phyloP scores from a whole-genome alignment of 92 coral and sea anemone species.

The Metridium senile region DNA sequence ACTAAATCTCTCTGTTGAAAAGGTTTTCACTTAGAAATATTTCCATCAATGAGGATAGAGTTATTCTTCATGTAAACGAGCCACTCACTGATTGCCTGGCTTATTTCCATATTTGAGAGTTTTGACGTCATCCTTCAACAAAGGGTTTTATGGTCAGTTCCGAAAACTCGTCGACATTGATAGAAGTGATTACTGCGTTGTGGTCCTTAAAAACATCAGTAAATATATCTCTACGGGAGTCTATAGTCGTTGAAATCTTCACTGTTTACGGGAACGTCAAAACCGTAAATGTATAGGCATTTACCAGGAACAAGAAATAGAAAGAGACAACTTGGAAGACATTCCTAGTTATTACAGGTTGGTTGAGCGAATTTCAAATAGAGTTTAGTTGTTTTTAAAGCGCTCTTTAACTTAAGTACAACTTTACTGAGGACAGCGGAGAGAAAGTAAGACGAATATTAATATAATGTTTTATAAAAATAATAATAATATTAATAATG shows the following conservation, averaged over 20 bases:
- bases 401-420: no score
- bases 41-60: background rate
- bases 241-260: background rate
- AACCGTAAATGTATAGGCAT: background rate
- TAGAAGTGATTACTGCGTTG: background rate
- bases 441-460: no score
- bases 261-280: background rate
- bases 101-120: constrained; percentile 1
- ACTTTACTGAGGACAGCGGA: no score
- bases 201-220: background rate
- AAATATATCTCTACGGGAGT: background rate
- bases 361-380: background rate
- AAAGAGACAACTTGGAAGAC: background rate
- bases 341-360: background rate
- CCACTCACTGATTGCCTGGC: background rate
- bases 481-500: no score
- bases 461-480: no score
- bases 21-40: background rate
- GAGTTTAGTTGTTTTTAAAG: no score
- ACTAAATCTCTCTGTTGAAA: background rate
- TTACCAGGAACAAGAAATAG: background rate
- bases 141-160: background rate
- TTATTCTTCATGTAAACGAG: background rate
- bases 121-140: background rate
- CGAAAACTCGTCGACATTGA: constrained; percentile 17